These are phyloP conservation scores for Trachelus tabidus DNA, from an alignment of 2,888 invertebrate genomes.

Conservation along the genomic window DNA sequence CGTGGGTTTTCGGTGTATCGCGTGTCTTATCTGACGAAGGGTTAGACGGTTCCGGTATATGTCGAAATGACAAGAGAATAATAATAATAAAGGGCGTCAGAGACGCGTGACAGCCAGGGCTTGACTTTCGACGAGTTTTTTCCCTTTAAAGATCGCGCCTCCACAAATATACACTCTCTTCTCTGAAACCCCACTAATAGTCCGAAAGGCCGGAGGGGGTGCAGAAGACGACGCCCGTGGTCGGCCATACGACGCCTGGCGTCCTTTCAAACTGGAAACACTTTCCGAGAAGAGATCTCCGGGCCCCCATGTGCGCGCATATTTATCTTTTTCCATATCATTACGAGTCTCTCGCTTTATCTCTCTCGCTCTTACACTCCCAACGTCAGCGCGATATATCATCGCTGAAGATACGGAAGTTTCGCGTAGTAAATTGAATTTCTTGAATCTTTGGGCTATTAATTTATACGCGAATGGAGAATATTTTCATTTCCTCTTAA, in stretches of 20 bases:
- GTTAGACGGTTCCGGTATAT: not conserved
- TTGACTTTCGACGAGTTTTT: not conserved
- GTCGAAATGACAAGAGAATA: not conserved
- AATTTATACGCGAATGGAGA: too few relatives aligned
- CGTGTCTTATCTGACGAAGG: not conserved
- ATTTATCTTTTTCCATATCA: not conserved
- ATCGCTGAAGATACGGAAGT: not conserved
- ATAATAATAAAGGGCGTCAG: not conserved
- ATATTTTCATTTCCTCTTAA: too few relatives aligned
- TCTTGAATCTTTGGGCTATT: too few relatives aligned
- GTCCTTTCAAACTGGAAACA: not conserved
- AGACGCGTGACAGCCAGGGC: not conserved
- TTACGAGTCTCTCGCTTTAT: not conserved
- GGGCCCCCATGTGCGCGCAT: not conserved
- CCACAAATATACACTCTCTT: constrained; percentile 3
- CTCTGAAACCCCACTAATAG: not conserved
- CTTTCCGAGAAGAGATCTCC: not conserved
- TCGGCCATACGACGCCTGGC: not conserved
- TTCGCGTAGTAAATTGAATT: too few relatives aligned
- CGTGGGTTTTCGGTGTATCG: not conserved
- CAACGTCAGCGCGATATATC: not conserved
- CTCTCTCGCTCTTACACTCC: not conserved
- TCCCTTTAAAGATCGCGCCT: constrained; percentile 5
- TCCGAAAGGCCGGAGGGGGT: not conserved
- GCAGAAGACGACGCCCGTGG: not conserved